Evolutionary conservation across 2,113 vertebrate species (phyloP).

Genomic region (Elaphurus davidianus): DNA sequence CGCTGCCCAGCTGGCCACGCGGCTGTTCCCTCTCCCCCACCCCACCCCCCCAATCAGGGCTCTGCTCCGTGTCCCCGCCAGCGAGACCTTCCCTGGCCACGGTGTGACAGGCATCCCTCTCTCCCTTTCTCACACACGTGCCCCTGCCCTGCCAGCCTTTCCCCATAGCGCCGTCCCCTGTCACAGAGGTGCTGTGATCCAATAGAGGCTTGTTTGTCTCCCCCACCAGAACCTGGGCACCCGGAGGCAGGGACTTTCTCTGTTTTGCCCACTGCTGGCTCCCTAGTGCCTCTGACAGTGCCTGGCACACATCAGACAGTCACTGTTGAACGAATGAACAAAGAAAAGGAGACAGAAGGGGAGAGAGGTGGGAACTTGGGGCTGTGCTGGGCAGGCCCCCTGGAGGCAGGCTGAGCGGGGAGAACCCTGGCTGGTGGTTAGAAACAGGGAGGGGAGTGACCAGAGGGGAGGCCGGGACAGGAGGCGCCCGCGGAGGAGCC

Average conservation of each 20-base stretch:
- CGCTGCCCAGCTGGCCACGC: rapidly evolving
- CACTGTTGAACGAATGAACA: background rate
- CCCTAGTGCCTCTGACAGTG: background rate
- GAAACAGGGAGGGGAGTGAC: background rate
- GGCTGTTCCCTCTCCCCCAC: background rate
- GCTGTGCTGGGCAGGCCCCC: background rate
- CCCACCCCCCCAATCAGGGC: background rate
- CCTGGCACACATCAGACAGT: background rate
- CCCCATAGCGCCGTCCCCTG: rapidly evolving
- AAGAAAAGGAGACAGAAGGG: background rate
- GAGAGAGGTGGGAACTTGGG: too few relatives aligned
- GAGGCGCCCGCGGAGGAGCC: background rate
- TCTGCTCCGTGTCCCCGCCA: rapidly evolving
- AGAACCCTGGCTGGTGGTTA: too few relatives aligned
- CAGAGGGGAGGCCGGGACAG: rapidly evolving
- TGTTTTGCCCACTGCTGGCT: too few relatives aligned
- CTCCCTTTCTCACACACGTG: rapidly evolving
- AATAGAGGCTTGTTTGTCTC: background rate
- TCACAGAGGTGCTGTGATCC: background rate
- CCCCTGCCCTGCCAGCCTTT: background rate
- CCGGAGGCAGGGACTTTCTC: background rate
- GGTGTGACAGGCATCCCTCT: background rate
- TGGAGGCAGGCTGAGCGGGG: background rate
- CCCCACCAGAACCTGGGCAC: background rate
- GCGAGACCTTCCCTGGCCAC: background rate